Evolutionary conservation across 2,113 vertebrate genomes (phyloP).

Genomic region (Ptyas mucosa): DNA sequence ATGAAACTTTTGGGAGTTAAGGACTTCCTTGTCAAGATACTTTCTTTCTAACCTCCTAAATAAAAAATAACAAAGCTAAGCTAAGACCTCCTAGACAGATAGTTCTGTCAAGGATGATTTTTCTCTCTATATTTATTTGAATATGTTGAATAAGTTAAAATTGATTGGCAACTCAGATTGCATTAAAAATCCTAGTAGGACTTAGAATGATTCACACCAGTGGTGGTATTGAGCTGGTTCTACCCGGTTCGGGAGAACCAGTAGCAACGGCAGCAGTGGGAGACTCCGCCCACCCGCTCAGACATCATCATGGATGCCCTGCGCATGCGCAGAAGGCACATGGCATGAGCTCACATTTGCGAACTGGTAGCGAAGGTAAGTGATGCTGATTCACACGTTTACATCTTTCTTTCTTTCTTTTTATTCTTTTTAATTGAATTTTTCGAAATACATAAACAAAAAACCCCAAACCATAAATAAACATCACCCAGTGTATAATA

Average conservation of each 20-base stretch:
- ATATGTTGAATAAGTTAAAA: neutral
- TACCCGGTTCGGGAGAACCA: no score
- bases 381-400: neutral
- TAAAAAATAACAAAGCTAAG: neutral
- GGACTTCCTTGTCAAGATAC: neutral
- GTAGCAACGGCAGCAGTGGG: no score
- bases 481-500: no score
- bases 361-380: no score
- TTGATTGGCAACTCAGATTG: neutral
- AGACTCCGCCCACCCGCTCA: no score
- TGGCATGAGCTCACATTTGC: no score
- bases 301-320: no score
- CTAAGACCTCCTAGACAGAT: neutral
- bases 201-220: neutral
- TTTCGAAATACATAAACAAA: no score
- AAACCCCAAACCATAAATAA: no score
- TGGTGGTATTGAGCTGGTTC: no score
- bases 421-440: no score
- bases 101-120: neutral
- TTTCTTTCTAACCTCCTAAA: neutral
- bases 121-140: neutral
- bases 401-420: neutral
- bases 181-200: neutral
- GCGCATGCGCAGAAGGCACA: no score
- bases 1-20: slow-evolving; percentile 37